Evolutionary conservation across 1,140 invertebrate genomes (phyloP).

Genomic region (Elymnias hypermnestra): DNA sequence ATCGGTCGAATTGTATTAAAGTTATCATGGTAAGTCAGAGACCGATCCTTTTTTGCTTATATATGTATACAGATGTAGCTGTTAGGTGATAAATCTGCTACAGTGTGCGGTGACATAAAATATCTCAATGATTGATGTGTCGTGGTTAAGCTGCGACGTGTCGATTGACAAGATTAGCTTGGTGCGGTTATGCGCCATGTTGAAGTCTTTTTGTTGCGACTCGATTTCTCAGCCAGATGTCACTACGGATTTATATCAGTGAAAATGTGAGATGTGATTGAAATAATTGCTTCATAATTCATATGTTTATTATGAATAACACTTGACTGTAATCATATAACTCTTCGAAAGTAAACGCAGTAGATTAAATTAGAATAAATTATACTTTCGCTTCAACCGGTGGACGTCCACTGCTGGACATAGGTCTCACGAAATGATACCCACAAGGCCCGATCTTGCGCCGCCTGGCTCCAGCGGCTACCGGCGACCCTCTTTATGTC

Average conservation of each 20-base stretch:
- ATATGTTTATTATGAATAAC: too few species aligned
- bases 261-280: conserved; percentile 8
- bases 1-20: too few species aligned
- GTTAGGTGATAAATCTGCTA: conserved; percentile 3
- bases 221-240: conserved; percentile 1
- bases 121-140: conserved; percentile 7
- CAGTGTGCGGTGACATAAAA: conserved; percentile 4
- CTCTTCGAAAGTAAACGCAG: too few species aligned
- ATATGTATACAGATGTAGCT: not conserved
- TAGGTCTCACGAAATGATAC: too few species aligned
- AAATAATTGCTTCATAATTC: conserved; percentile 2
- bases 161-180: conserved; percentile 6
- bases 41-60: not conserved
- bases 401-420: too few species aligned
- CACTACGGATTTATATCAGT: conserved; percentile 6
- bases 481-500: too few species aligned
- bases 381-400: too few species aligned
- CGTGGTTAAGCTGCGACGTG: conserved; percentile 5
- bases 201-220: conserved; percentile 4
- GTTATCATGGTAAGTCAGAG: too few species aligned
- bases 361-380: too few species aligned
- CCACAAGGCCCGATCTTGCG: too few species aligned
- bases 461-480: too few species aligned
- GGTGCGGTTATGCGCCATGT: not conserved
- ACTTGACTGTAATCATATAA: too few species aligned